Conservation (phyloP, 2,113 vertebrate species). For the Crotalus helleri region DNA sequence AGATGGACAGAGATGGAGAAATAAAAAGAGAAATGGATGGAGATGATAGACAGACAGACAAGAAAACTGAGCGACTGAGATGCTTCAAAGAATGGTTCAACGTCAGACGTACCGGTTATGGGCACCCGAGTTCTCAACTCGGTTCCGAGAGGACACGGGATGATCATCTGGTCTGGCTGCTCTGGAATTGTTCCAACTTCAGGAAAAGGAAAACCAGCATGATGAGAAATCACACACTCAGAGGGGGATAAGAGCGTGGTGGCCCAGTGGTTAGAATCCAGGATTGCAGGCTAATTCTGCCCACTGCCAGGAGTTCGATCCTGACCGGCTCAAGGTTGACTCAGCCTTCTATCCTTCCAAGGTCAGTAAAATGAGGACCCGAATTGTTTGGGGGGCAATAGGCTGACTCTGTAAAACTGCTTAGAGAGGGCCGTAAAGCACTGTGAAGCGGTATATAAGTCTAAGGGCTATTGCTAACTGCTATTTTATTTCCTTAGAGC, state of each 20-base stretch:
- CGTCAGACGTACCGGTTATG: slow-evolving; percentile 49
- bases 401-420: neutral
- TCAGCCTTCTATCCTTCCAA: neutral
- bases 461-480: neutral
- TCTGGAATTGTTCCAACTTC: slow-evolving; percentile 85
- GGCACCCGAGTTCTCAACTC: slow-evolving; percentile 71
- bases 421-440: neutral
- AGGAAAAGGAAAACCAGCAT: neutral
- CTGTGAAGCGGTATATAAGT: neutral
- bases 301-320: neutral
- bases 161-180: slow-evolving; percentile 69
- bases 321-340: neutral
- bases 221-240: neutral
- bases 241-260: neutral
- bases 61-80: too few species aligned
- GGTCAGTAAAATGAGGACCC: neutral
- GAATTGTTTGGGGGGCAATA: neutral
- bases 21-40: too few species aligned
- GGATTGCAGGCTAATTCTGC: neutral
- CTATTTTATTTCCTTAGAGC: neutral
- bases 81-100: neutral
- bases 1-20: too few species aligned
- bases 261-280: neutral
- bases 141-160: slow-evolving; percentile 64
- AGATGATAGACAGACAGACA: neutral